Evolutionary conservation across 2,797 vertebrate species (phyloP).

Genomic region (Mallotus villosus): DNA sequence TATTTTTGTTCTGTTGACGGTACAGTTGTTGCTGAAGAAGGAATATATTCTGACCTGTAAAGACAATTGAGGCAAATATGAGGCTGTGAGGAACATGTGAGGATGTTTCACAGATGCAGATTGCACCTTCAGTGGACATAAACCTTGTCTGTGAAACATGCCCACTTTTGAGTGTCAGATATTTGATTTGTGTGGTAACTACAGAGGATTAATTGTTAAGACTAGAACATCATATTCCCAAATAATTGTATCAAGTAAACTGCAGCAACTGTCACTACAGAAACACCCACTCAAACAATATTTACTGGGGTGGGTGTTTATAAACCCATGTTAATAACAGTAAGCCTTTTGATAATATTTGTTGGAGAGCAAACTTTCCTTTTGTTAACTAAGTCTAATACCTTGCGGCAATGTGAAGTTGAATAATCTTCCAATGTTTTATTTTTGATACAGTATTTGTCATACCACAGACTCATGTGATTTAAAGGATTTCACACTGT

Average conservation of each 20-base stretch:
- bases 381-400: constrained; percentile 8
- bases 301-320: constrained; percentile 8
- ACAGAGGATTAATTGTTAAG: background rate
- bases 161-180: background rate
- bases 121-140: background rate
- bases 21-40: background rate
- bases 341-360: background rate
- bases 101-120: background rate
- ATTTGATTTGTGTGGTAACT: constrained; percentile 1
- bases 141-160: background rate
- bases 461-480: constrained; percentile 3
- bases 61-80: background rate
- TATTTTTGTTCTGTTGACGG: constrained; percentile 5
- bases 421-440: background rate
- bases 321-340: constrained; percentile 3
- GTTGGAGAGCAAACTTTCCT: constrained; percentile 8
- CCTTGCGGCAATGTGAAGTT: constrained; percentile 1
- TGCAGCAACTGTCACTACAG: constrained; percentile 1
- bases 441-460: constrained; percentile 16
- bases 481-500: background rate
- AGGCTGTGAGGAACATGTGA: background rate
- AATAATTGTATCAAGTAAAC: background rate
- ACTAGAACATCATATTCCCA: background rate
- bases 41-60: background rate
- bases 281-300: background rate